Percentiles rank a stretch among this genome's conserved stretches.
Evolutionary conservation across 2,888 invertebrate genomes (phyloP).

Genomic region (Salpingus planirostris): DNA sequence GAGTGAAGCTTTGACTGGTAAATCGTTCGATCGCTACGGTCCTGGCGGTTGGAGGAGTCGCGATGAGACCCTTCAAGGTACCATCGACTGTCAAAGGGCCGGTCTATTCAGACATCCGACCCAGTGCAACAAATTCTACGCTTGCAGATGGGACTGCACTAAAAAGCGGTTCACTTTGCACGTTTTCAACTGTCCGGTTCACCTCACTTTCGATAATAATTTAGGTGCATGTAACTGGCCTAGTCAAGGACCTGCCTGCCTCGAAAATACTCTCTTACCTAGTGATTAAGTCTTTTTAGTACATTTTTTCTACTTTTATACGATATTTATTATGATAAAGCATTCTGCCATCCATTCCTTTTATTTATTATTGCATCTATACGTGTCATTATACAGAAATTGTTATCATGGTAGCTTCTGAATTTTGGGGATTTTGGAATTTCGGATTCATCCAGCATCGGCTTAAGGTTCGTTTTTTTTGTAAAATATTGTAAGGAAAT

Average conservation of each 20-base stretch:
- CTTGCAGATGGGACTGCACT: conserved; percentile 71
- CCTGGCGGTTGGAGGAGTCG: conserved; percentile 53
- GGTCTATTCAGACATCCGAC: conserved; percentile 63
- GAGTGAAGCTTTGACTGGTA: conserved; percentile 18
- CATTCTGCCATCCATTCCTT: too few relatives aligned
- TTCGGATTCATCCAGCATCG: too few relatives aligned
- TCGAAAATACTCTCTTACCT: conserved; percentile 52
- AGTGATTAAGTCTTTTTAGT: conserved; percentile 26
- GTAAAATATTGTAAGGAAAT: too few relatives aligned
- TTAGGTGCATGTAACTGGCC: conserved; percentile 79
- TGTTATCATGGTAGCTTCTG: too few relatives aligned
- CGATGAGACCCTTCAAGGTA: conserved; percentile 52
- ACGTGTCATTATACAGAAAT: too few relatives aligned
- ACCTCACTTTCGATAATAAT: conserved; percentile 64
- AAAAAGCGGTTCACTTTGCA: conserved; percentile 67
- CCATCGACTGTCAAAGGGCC: conserved; percentile 52
- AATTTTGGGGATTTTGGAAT: too few relatives aligned
- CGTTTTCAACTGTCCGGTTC: conserved; percentile 70
- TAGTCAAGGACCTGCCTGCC: conserved; percentile 68
- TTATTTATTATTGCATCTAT: too few relatives aligned
- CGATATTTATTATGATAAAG: too few relatives aligned
- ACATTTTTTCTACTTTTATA: too few relatives aligned
- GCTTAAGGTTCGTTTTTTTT: too few relatives aligned
- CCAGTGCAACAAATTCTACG: conserved; percentile 74
- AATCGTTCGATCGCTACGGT: conserved; percentile 50